These are phyloP conservation scores for Andricus quercusramuli DNA, from an alignment of 2,888 invertebrate species.

Conservation along the genomic window DNA sequence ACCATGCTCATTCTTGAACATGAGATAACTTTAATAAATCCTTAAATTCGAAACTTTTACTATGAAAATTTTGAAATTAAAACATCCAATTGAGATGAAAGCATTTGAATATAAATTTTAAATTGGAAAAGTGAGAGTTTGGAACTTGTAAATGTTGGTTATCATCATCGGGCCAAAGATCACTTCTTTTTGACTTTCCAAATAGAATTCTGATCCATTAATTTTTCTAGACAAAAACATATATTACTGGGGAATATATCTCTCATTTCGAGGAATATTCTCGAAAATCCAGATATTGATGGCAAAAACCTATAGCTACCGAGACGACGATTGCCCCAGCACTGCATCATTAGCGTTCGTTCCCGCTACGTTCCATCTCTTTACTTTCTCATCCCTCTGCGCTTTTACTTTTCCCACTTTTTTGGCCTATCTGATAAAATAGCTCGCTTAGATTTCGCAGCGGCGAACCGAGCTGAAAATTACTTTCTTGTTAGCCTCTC, in stretches of 20 bases:
- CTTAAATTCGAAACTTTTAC: too few species aligned
- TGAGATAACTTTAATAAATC: too few species aligned
- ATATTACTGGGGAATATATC: background rate
- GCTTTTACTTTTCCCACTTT: slow-evolving; percentile 50
- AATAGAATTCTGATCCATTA: too few species aligned
- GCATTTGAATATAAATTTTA: too few species aligned
- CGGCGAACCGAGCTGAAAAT: slow-evolving; percentile 32
- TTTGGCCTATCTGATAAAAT: slow-evolving; percentile 44
- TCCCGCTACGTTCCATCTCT: slow-evolving; percentile 53
- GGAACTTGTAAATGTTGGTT: too few species aligned
- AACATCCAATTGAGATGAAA: too few species aligned
- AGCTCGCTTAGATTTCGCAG: slow-evolving; percentile 44
- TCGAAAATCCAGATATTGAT: slow-evolving; percentile 59
- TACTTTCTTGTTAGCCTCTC: background rate
- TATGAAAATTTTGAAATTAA: too few species aligned
- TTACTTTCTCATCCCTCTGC: slow-evolving; percentile 57
- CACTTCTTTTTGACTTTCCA: too few species aligned
- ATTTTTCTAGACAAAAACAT: too few species aligned
- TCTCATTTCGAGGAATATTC: slow-evolving; percentile 51
- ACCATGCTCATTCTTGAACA: too few species aligned
- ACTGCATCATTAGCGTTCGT: slow-evolving; percentile 71
- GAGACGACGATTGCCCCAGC: slow-evolving; percentile 66
- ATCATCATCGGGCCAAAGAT: too few species aligned
- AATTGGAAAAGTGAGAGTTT: too few species aligned
- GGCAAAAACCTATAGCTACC: slow-evolving; percentile 54